Percentiles rank a stretch among this genome's conserved stretches.
Conservation (phyloP, 2,113 vertebrate species). For the Antidorcas marsupialis region DNA sequence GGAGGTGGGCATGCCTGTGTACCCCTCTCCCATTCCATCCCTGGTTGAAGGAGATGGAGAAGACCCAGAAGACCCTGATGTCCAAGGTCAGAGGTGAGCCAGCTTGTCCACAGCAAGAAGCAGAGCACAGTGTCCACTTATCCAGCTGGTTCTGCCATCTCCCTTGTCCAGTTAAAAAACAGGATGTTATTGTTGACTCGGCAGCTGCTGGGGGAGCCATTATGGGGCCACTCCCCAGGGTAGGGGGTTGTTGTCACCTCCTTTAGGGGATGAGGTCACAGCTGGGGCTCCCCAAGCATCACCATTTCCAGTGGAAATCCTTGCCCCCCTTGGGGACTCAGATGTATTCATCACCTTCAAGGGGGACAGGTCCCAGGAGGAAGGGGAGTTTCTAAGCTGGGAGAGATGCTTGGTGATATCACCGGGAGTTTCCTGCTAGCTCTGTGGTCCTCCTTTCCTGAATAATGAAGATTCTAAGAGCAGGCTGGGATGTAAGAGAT, state of each 20-base stretch:
- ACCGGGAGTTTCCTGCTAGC: background rate
- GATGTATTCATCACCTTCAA: constrained; percentile 43
- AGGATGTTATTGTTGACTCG: constrained; percentile 67
- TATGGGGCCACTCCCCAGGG: constrained; percentile 3
- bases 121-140: background rate
- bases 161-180: constrained; percentile 26
- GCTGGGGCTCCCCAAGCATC: constrained; percentile 57
- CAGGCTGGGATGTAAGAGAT: background rate
- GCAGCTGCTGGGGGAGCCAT: constrained; percentile 31
- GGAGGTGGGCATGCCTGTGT: background rate
- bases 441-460: background rate
- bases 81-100: background rate
- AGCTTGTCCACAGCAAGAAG: background rate
- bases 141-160: background rate
- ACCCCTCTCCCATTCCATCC: background rate
- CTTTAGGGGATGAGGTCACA: constrained; percentile 58
- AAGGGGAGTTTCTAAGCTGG: background rate
- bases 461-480: background rate
- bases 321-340: constrained; percentile 35
- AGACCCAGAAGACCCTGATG: background rate
- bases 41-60: background rate
- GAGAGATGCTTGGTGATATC: background rate
- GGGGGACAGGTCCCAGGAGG: background rate
- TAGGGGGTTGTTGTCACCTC: constrained; percentile 26
- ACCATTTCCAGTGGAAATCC: constrained; percentile 77